A percentile compares a stretch with the other conserved stretches of the same genome.
Evolutionary conservation across 2,113 vertebrate species (phyloP).

Genomic region (Corvus cornix): DNA sequence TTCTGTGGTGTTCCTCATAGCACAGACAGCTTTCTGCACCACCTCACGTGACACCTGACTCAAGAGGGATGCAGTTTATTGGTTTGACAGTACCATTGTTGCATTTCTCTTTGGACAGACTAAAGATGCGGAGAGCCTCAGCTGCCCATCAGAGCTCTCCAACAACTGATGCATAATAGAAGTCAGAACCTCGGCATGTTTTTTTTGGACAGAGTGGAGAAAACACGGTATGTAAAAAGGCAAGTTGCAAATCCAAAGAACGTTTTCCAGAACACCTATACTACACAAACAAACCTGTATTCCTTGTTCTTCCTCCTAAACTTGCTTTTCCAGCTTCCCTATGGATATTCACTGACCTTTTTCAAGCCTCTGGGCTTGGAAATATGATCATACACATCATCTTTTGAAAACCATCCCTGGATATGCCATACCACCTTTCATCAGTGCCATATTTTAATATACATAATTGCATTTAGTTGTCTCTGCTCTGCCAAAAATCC

Average conservation of each 20-base stretch:
- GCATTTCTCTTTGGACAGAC: not conserved
- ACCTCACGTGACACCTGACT: not conserved
- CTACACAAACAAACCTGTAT: not conserved
- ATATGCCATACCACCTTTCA: not conserved
- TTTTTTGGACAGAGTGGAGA: not conserved
- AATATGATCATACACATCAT: not conserved
- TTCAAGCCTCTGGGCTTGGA: not conserved
- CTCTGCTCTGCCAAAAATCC: not conserved
- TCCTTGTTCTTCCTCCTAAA: not conserved
- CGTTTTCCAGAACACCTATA: not conserved
- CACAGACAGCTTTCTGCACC: slow-evolving; percentile 51
- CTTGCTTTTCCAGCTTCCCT: not conserved
- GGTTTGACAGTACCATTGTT: not conserved
- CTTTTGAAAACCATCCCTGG: not conserved
- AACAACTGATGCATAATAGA: not conserved
- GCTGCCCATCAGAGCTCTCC: not conserved
- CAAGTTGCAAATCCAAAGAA: not conserved
- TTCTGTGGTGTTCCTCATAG: slow-evolving; percentile 63
- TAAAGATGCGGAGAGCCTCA: not conserved
- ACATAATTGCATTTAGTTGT: not conserved
- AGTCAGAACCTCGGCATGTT: not conserved
- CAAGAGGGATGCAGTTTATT: not conserved
- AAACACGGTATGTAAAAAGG: not conserved
- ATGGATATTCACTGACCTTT: not conserved
- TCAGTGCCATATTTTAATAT: not conserved